These are phyloP conservation scores for Apistogramma diplotaenia DNA, from an alignment of 2,113 vertebrate genomes.

Conservation along the genomic window DNA sequence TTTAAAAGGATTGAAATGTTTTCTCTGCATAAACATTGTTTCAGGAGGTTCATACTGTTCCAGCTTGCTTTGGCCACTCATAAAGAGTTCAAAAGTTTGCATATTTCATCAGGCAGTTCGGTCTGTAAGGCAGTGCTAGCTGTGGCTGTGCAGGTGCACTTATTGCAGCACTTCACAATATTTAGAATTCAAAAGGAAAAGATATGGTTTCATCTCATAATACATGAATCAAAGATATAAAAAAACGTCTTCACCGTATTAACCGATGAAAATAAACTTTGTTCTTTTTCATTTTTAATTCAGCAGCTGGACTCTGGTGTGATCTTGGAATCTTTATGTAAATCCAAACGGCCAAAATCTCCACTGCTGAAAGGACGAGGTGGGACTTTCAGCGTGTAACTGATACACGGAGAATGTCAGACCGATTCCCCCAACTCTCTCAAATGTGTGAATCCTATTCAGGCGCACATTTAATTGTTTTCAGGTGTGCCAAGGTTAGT, in stretches of 20 bases:
- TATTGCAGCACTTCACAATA: background rate
- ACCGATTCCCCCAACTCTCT: background rate
- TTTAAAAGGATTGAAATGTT: background rate
- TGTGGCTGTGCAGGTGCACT: background rate
- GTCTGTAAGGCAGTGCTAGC: background rate
- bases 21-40: background rate
- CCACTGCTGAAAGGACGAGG: no score
- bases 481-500: constrained; percentile 59
- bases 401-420: background rate
- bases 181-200: background rate
- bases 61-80: background rate
- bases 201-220: background rate
- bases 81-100: background rate
- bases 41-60: background rate
- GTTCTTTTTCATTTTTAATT: background rate
- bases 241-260: background rate
- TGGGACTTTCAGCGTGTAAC: background rate
- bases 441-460: constrained; percentile 12
- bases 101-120: background rate
- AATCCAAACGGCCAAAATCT: background rate
- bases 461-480: constrained; percentile 17
- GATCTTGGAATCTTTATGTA: background rate
- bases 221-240: background rate
- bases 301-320: background rate
- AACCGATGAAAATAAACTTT: background rate